Percentiles rank a stretch among this genome's conserved stretches.
Evolutionary conservation across 2,888 invertebrate genomes (phyloP).

Genomic region (Yponomeuta evonymella): DNA sequence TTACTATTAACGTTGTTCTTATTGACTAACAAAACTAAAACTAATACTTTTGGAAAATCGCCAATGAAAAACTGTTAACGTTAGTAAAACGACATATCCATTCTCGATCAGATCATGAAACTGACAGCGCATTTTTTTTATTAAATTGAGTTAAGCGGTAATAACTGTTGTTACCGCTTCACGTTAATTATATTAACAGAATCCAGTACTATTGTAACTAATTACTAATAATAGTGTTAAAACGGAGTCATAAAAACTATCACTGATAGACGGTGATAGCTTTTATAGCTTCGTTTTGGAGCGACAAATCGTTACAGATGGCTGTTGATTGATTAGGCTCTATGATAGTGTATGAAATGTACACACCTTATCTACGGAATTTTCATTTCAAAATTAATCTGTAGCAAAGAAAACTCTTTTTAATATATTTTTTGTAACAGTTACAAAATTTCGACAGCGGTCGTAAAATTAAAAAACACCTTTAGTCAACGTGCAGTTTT

Average conservation of each 20-base stretch:
- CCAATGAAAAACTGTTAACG: slow-evolving; percentile 12
- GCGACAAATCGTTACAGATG: slow-evolving; percentile 28
- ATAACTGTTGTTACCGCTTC: not conserved
- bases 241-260: slow-evolving; percentile 29
- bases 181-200: slow-evolving; percentile 41
- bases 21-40: slow-evolving; percentile 1
- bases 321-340: slow-evolving; percentile 55
- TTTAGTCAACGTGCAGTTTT: slow-evolving; percentile 55
- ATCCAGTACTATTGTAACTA: slow-evolving; percentile 71
- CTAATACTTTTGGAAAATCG: slow-evolving; percentile 8
- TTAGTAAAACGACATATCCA: slow-evolving; percentile 49
- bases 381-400: slow-evolving; percentile 62
- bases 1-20: not conserved
- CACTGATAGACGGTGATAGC: not conserved
- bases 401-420: slow-evolving; percentile 58
- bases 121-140: slow-evolving; percentile 61
- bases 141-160: not conserved
- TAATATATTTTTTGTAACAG: slow-evolving; percentile 42
- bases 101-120: slow-evolving; percentile 32
- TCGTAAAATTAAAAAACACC: slow-evolving; percentile 63
- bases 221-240: slow-evolving; percentile 25
- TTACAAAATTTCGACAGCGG: slow-evolving; percentile 59
- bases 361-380: slow-evolving; percentile 72
- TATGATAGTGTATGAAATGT: slow-evolving; percentile 51
- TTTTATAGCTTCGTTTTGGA: not conserved